A percentile compares a stretch with the other conserved stretches of the same genome.
These are phyloP conservation scores for Halcyon badia DNA, from an alignment of 2,797 vertebrate species.

Conservation along the genomic window DNA sequence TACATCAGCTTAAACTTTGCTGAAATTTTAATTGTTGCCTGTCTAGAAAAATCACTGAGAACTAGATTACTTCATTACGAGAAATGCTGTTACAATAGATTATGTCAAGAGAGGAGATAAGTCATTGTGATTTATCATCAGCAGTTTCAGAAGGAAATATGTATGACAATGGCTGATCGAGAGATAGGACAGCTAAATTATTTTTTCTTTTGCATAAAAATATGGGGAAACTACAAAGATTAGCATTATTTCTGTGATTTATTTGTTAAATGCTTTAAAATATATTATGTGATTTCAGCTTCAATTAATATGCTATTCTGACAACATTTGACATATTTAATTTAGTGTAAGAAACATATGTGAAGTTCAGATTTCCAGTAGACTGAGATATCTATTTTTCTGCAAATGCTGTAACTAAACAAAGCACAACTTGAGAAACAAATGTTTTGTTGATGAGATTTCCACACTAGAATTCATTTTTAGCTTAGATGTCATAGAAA, in stretches of 20 bases:
- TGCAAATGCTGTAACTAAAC: neutral
- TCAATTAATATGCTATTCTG: neutral
- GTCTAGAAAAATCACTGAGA: neutral
- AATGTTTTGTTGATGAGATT: neutral
- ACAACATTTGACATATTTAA: neutral
- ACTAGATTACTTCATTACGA: neutral
- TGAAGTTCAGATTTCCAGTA: slow-evolving; percentile 23
- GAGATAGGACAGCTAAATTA: neutral
- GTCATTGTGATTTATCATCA: neutral
- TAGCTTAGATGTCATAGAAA: neutral
- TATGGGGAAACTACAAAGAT: neutral
- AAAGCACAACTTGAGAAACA: neutral
- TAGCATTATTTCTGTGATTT: neutral
- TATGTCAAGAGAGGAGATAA: neutral
- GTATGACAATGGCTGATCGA: neutral
- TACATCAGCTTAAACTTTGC: slow-evolving; percentile 5
- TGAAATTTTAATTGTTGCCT: neutral
- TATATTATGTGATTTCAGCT: neutral
- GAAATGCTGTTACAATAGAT: neutral
- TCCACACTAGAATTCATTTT: neutral
- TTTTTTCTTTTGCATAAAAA: neutral
- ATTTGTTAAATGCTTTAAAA: neutral
- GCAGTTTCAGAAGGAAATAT: neutral
- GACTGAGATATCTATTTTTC: neutral
- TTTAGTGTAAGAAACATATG: slow-evolving; percentile 24